Evolutionary conservation across 2,113 vertebrate species (phyloP).

Genomic region (Gasterosteus aculeatus): DNA sequence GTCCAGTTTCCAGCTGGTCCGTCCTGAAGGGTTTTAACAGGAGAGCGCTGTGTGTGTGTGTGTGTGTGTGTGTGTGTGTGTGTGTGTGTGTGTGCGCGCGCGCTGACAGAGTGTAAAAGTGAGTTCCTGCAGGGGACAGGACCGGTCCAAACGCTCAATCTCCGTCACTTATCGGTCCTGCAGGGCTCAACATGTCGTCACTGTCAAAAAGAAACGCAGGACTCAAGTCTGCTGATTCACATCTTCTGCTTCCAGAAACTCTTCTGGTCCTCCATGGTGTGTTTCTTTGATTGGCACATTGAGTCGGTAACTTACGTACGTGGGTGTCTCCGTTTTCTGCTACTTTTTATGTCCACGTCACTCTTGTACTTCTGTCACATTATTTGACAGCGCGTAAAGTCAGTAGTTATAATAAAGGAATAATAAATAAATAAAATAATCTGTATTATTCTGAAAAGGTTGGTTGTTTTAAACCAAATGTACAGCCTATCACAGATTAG

Average conservation of each 20-base stretch:
- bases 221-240: conserved; percentile 3
- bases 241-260: not conserved
- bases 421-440: not conserved
- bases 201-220: not conserved
- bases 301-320: not conserved
- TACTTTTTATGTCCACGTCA: not conserved
- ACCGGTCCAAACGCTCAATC: conserved; percentile 33
- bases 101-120: conserved; percentile 36
- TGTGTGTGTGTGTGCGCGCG: conserved; percentile 14
- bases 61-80: conserved; percentile 9
- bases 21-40: not conserved
- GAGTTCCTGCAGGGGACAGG: conserved; percentile 28
- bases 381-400: not conserved
- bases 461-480: too few relatives aligned
- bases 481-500: too few relatives aligned
- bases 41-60: not conserved
- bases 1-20: conserved; percentile 13
- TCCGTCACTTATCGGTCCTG: conserved; percentile 36
- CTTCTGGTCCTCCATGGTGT: too few relatives aligned
- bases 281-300: not conserved
- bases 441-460: not conserved
- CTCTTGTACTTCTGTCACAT: not conserved
- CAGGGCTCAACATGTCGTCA: conserved; percentile 6
- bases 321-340: not conserved
- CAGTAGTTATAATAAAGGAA: not conserved